These are phyloP conservation scores for Ectemnius lituratus DNA, from an alignment of 2,888 invertebrate genomes.

Conservation along the genomic window DNA sequence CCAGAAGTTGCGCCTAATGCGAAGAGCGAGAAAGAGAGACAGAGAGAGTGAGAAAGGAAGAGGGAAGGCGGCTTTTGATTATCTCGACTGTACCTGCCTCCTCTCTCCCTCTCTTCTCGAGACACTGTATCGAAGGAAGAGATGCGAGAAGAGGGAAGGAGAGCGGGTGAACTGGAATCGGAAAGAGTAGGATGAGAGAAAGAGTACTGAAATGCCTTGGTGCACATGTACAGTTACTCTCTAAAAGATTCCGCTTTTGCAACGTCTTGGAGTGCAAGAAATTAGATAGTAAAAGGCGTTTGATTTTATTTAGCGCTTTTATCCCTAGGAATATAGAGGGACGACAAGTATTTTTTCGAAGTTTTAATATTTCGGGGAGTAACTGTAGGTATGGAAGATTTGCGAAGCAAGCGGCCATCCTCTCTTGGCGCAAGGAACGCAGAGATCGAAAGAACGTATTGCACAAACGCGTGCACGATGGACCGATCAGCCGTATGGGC, in stretches of 20 bases:
- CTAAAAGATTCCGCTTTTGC: too few relatives aligned
- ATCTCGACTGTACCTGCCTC: constrained; percentile 59
- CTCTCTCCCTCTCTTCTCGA: constrained; percentile 1
- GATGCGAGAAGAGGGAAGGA: constrained; percentile 25
- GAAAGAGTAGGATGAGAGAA: constrained; percentile 18
- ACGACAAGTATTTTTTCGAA: too few relatives aligned
- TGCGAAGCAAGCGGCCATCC: not conserved
- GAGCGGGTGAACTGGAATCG: constrained; percentile 23
- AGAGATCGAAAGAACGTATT: constrained; percentile 32
- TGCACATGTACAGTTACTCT: constrained; percentile 3
- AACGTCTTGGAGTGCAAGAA: too few relatives aligned
- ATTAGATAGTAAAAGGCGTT: too few relatives aligned
- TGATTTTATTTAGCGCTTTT: too few relatives aligned
- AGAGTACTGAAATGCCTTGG: not conserved
- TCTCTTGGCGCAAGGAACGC: constrained; percentile 24
- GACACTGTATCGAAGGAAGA: constrained; percentile 49
- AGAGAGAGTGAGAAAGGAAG: too few relatives aligned
- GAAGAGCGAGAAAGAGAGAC: constrained; percentile 11
- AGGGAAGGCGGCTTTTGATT: constrained; percentile 55
- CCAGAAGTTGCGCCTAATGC: constrained; percentile 60
- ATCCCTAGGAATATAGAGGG: too few relatives aligned
- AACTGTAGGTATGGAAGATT: constrained; percentile 4
- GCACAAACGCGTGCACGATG: constrained; percentile 48
- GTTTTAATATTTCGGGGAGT: not conserved
- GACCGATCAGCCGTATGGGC: constrained; percentile 61